Percentiles rank a stretch among this genome's conserved stretches.
Conservation (phyloP, 2,113 vertebrate species). For the Pterocles gutturalis region DNA sequence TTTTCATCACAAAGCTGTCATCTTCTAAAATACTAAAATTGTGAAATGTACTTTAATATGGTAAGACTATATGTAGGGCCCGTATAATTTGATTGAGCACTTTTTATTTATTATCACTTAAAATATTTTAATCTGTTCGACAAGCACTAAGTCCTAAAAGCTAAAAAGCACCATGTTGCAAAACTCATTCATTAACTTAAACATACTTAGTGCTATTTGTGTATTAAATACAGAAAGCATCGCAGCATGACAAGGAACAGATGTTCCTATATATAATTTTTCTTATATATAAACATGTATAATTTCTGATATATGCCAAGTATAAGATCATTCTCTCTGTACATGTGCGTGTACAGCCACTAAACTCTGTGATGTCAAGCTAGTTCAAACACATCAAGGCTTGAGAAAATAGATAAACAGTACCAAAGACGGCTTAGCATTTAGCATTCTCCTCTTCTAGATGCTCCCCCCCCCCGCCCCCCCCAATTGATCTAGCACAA, state of each 20-base stretch:
- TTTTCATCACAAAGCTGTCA: conserved; percentile 5
- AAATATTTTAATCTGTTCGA: not conserved
- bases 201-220: not conserved
- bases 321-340: not conserved
- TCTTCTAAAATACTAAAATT: not conserved
- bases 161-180: not conserved
- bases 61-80: not conserved
- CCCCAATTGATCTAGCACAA: not conserved
- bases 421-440: not conserved
- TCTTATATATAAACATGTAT: fast-evolving
- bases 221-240: not conserved
- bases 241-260: not conserved
- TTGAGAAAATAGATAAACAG: not conserved
- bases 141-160: not conserved
- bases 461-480: too few relatives aligned
- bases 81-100: not conserved
- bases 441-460: not conserved
- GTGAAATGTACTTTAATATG: not conserved
- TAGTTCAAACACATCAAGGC: not conserved
- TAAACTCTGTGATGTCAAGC: not conserved
- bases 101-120: not conserved
- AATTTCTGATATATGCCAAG: not conserved
- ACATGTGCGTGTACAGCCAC: not conserved
- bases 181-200: not conserved
- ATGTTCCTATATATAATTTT: not conserved